These are phyloP conservation scores for Teleogryllus oceanicus DNA, from an alignment of 2,888 invertebrate species.

Conservation along the genomic window DNA sequence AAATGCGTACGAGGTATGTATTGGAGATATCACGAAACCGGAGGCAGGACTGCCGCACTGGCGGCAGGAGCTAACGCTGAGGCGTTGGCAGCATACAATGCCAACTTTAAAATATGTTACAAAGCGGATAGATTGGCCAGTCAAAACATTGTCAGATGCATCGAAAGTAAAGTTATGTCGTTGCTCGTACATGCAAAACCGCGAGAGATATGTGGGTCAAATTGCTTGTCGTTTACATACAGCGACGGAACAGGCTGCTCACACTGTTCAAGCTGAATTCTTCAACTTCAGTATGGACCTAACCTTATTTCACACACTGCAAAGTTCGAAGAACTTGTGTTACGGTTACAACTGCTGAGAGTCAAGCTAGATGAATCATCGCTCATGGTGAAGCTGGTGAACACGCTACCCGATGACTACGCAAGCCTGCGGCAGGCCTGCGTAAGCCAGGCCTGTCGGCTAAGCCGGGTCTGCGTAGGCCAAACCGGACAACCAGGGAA, in stretches of 20 bases:
- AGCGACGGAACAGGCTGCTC: conserved; percentile 32
- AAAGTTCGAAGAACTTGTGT: conserved; percentile 29
- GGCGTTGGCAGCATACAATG: not conserved
- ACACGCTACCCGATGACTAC: conserved; percentile 23
- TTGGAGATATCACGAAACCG: too few species aligned
- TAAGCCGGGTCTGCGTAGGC: too few species aligned
- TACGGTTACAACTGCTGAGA: conserved; percentile 28
- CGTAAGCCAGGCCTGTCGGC: too few species aligned
- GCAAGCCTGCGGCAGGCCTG: conserved; percentile 28
- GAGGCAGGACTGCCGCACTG: too few species aligned
- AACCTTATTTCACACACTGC: conserved; percentile 22
- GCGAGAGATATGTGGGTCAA: conserved; percentile 32
- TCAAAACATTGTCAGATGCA: conserved; percentile 24
- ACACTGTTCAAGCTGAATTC: conserved; percentile 21
- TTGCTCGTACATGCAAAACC: conserved; percentile 28
- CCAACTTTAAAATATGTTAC: not conserved
- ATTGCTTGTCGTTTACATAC: conserved; percentile 28
- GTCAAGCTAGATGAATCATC: conserved; percentile 31
- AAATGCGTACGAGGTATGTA: not conserved
- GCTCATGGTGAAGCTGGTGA: conserved; percentile 26
- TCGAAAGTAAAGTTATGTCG: conserved; percentile 26
- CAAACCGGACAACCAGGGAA: conserved; percentile 11
- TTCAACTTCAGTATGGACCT: conserved; percentile 25
- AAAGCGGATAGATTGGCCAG: conserved; percentile 27
- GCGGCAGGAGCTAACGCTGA: not conserved